Base-by-base conservation (phyloP, 2,888 invertebrate species). In the Chrysomela aeneicollis region DNA sequence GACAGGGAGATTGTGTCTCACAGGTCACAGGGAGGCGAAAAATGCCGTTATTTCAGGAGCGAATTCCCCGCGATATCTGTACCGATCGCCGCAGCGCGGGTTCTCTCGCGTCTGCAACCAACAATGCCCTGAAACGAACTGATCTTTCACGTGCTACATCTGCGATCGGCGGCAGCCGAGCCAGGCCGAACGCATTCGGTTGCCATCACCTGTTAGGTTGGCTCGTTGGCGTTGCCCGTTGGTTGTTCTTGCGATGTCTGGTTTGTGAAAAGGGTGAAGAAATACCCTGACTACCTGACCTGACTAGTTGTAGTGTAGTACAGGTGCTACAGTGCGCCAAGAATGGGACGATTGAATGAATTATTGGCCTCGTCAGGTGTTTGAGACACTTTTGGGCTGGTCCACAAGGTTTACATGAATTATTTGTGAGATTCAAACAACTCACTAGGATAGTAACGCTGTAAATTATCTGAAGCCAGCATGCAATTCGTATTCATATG, bases 171-270 rank as follows among this genome's bases (percentile, higher is more conserved):
- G 69, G 71, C 70, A 68, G 63, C 64, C 77, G 77, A 76, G 37
- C 46, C 15, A 62, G 32, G 63, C 73, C 77, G 77, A 76, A 63
- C 61, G 53, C 59, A 59, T 64, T 70, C 70, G 66, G 68, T 46
- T 71, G 69, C 73, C 76, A 73, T 76, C 77, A 77, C 77, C 77
- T 77, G 77, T 77, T 77, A 74, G 71, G 70, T 68, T 63, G 69
- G 63, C n/a, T n/a, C n/a, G n/a, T n/a, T n/a, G n/a, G n/a, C n/a
- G n/a, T n/a, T n/a, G n/a, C n/a, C n/a, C 71, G 70, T 68, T 65
- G 70, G 65, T 69, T 65, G 64, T 72, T 68, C 70, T 70, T 67
- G 52, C 64, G 68, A 64, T 68, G 64, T 35, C 58, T 30, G 35
- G 52, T 59, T n/a, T n/a, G n/a, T 46, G 63, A 67, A 61, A 61